These are phyloP conservation scores for Okamejei kenojei DNA, from an alignment of 2,797 vertebrate genomes.

Conservation along the genomic window DNA sequence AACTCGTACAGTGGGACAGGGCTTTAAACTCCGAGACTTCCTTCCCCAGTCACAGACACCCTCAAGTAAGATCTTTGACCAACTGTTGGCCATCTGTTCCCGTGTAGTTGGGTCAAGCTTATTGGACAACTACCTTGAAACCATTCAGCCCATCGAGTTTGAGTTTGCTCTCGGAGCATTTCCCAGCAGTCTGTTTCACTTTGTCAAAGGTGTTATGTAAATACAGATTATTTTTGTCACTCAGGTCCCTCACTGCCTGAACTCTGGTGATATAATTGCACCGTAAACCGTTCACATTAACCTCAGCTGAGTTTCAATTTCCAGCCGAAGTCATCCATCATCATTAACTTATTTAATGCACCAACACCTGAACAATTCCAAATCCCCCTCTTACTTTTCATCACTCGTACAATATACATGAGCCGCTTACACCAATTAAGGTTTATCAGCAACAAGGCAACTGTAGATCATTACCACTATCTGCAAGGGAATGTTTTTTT, in stretches of 20 bases:
- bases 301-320: background rate
- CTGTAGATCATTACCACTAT: background rate
- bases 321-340: background rate
- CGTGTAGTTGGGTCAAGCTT: no score
- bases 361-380: background rate
- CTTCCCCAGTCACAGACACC: no score
- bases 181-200: no score
- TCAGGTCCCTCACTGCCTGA: background rate
- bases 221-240: background rate
- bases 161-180: no score
- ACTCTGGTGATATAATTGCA: background rate
- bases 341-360: background rate
- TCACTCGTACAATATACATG: background rate
- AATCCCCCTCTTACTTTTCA: background rate
- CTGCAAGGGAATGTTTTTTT: background rate
- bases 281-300: background rate
- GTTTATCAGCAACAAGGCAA: background rate
- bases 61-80: no score
- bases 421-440: slow-evolving; percentile 10
- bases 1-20: no score
- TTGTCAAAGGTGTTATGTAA: background rate
- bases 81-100: no score
- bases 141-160: no score
- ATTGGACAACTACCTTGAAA: no score
- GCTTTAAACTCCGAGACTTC: no score